A percentile compares a stretch with the other conserved stretches of the same genome.
Conservation (phyloP, 2,113 vertebrate genomes). For the Steatornis caripensis region DNA sequence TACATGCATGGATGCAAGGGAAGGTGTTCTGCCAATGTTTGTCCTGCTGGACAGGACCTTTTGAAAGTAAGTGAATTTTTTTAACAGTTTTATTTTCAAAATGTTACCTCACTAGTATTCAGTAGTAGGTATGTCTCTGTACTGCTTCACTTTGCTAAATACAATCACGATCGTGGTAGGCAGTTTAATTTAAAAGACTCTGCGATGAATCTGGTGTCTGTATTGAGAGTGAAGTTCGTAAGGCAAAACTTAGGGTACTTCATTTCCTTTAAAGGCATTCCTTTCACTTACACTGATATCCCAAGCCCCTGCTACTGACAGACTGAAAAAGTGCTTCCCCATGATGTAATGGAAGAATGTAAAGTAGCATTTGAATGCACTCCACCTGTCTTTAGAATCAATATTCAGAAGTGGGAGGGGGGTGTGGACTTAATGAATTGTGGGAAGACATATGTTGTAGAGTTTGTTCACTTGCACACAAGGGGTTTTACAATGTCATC, state of each 20-base stretch:
- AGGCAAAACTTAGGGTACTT: slow-evolving; percentile 10
- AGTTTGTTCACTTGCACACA: slow-evolving; percentile 24
- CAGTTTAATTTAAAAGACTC: slow-evolving; percentile 39
- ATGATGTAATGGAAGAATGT: background rate
- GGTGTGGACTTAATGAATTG: background rate
- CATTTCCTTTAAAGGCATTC: slow-evolving; percentile 20
- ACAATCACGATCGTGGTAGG: slow-evolving; percentile 19
- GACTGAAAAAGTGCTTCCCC: slow-evolving; percentile 23
- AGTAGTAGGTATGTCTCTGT: slow-evolving; percentile 39
- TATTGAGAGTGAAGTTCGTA: slow-evolving; percentile 12
- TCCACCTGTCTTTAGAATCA: background rate
- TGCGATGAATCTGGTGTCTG: background rate
- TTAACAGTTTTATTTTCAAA: slow-evolving; percentile 65
- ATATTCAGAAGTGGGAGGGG: background rate
- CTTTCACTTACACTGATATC: background rate
- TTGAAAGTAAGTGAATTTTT: slow-evolving; percentile 64
- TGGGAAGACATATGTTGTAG: slow-evolving; percentile 19
- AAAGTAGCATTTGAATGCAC: background rate
- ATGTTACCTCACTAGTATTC: slow-evolving; percentile 71
- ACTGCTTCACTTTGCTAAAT: slow-evolving; percentile 51
- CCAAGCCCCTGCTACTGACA: background rate
- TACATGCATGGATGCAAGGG: slow-evolving; percentile 63
- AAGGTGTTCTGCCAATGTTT: slow-evolving; percentile 63
- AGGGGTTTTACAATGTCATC: slow-evolving; percentile 35
- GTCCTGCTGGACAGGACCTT: slow-evolving; percentile 76